phyloP scores from a whole-genome alignment of 2,888 invertebrate species.

The Chrysolina haemoptera region DNA sequence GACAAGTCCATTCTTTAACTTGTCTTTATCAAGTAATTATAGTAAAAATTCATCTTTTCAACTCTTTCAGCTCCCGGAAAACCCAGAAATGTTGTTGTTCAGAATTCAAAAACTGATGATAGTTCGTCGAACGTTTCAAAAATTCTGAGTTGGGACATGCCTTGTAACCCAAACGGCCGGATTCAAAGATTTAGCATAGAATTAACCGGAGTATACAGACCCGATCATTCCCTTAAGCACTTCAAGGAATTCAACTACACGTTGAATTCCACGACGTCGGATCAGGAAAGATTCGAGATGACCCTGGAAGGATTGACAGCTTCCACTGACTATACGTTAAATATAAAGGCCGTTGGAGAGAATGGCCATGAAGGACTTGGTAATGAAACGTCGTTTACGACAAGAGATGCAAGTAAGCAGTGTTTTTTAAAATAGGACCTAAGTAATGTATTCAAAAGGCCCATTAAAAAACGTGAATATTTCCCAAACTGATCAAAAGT shows the following conservation, averaged over 20 bases:
- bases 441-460: too few species aligned
- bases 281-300: background rate
- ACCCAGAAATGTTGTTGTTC: conserved; percentile 23
- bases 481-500: too few species aligned
- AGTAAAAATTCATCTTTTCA: too few species aligned
- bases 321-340: conserved; percentile 1
- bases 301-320: background rate
- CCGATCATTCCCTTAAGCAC: background rate
- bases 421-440: too few species aligned
- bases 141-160: conserved; percentile 19
- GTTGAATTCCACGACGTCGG: background rate
- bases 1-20: too few species aligned
- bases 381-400: background rate
- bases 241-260: background rate
- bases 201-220: background rate
- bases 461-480: too few species aligned
- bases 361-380: background rate
- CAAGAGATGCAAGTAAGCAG: conserved; percentile 1
- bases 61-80: conserved; percentile 37
- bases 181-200: conserved; percentile 20
- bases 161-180: conserved; percentile 31
- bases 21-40: too few species aligned
- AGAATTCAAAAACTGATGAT: background rate
- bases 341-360: conserved; percentile 10
- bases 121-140: background rate